Base-by-base conservation (phyloP, 2,797 vertebrate genomes). In the Spea hammondii region DNA sequence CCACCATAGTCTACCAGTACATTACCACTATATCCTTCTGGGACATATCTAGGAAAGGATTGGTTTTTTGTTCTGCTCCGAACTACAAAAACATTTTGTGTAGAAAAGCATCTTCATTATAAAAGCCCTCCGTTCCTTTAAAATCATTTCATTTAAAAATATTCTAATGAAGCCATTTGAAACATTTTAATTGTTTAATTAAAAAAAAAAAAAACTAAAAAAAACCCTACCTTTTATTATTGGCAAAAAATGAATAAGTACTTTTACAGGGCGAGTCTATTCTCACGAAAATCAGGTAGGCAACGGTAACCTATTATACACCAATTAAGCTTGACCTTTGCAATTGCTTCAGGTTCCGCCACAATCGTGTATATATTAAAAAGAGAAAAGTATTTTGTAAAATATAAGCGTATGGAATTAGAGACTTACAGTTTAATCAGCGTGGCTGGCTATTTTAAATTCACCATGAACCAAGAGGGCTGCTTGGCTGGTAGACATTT, bases 351-450 rank as follows among this genome's bases (percentile, higher is more conserved):
- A 90, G 87, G 84, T 88, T 88, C 77, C 89, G 86, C 85, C 89
- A 91, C 90, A 90, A 90, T 90, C 88, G 88, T 0, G 72, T 85
- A 83, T 89, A 90, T 65, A 80, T 14, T 17, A 75, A 53, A 53
- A 53, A 2, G 83, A 87, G 91, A 77, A 83, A 88, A 90, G 1
- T 11, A 88, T 86, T 88, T 83, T 55, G 79, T 90, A 89, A 91
- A 86, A 85, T 85, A 86, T 83, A 89, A 92, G 89, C 86, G 88
- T 88, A 89, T 87, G 84, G 89, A 90, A 92, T 88, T 91, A 90
- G 90, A 93, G 87, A 88, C 91, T 90, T 92, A 89, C 89, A 90
- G 91, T 89, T 89, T 87, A 91, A 92, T 93, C 91, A 92, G 89
- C 12, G 84, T 93, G 90, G 89, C 88, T 91, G 90, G 89, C 82